phyloP scores from a whole-genome alignment of 2,888 invertebrate species.

The Vanessa cardui region DNA sequence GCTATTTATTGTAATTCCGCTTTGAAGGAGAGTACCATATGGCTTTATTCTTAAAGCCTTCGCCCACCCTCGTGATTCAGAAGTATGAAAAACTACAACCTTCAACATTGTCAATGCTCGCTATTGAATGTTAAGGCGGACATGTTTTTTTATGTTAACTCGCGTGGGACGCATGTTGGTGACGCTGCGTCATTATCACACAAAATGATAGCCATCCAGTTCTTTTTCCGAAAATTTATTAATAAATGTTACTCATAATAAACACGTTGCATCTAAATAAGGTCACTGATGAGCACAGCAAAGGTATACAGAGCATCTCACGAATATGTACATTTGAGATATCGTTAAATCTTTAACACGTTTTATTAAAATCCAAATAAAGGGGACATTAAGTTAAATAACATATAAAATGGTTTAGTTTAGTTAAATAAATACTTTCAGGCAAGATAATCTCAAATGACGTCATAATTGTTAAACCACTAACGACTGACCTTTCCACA shows the following conservation, averaged over 20 bases:
- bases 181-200: constrained; percentile 13
- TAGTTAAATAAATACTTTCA: background rate
- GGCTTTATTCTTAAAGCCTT: constrained; percentile 31
- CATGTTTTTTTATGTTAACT: constrained; percentile 23
- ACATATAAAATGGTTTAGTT: too few relatives aligned
- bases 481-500: constrained; percentile 12
- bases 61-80: constrained; percentile 43
- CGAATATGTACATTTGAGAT: background rate
- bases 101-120: constrained; percentile 41
- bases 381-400: too few relatives aligned
- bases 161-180: constrained; percentile 40
- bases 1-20: constrained; percentile 6
- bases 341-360: too few relatives aligned
- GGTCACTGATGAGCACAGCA: background rate
- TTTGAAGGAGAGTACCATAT: constrained; percentile 15
- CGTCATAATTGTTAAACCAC: background rate
- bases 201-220: constrained; percentile 3
- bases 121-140: constrained; percentile 36
- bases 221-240: constrained; percentile 16
- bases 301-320: background rate
- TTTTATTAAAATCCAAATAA: too few relatives aligned
- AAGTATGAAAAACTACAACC: constrained; percentile 36
- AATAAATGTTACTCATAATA: constrained; percentile 5
- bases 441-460: background rate
- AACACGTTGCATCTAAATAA: constrained; percentile 4